Evolutionary conservation across 2,113 vertebrate genomes (phyloP).

Genomic region (Ciconia boyciana): DNA sequence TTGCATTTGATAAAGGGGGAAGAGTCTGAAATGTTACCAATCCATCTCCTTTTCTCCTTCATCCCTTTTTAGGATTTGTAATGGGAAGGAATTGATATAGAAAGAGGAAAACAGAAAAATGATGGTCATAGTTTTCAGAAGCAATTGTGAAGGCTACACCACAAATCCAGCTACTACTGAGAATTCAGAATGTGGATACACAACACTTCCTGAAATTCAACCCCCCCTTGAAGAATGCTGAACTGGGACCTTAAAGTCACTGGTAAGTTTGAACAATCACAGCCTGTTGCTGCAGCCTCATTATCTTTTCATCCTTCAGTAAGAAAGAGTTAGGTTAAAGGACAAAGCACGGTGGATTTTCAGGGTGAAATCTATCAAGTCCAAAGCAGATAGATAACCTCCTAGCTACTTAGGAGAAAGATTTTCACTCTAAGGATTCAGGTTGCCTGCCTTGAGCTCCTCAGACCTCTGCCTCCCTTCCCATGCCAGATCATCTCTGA

Average conservation of each 20-base stretch:
- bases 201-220: not conserved
- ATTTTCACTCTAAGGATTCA: not conserved
- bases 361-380: not conserved
- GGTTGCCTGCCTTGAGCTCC: not conserved
- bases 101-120: not conserved
- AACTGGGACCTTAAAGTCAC: not conserved
- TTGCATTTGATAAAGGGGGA: not conserved
- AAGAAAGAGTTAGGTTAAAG: not conserved
- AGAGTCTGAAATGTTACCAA: not conserved
- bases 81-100: not conserved
- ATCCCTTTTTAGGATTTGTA: not conserved
- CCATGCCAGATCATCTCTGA: not conserved
- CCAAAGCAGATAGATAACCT: not conserved
- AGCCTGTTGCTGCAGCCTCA: not conserved
- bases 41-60: not conserved
- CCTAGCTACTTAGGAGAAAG: not conserved
- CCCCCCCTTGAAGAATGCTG: not conserved
- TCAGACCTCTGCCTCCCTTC: not conserved
- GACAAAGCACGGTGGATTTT: not conserved
- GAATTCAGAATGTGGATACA: not conserved
- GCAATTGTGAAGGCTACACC: not conserved
- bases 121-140: not conserved
- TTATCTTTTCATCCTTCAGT: not conserved
- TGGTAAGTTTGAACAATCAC: not conserved
- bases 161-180: not conserved